Conservation (phyloP, 2,888 invertebrate genomes). For the Ashinkailepas kermadecensis region DNA sequence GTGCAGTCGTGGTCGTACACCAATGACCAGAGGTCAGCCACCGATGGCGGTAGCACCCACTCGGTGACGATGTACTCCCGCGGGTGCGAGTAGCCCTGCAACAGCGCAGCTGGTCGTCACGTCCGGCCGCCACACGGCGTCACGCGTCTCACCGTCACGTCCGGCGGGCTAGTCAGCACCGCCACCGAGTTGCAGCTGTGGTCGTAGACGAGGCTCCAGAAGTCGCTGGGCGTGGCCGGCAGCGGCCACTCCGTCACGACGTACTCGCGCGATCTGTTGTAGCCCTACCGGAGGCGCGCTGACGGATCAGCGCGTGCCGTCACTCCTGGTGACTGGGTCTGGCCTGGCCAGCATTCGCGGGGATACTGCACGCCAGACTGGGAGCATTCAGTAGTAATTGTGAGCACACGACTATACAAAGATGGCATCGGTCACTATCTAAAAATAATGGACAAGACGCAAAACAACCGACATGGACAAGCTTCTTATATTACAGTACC, state of each 20-base stretch:
- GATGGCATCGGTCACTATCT: background rate
- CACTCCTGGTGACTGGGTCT: too few species aligned
- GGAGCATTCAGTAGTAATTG: too few species aligned
- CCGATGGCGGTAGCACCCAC: conserved; percentile 89
- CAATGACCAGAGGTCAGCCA: conserved; percentile 95
- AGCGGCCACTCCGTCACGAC: conserved; percentile 99
- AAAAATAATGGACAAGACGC: too few species aligned
- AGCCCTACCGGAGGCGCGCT: conserved; percentile 55
- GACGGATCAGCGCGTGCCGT: background rate
- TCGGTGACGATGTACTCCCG: conserved; percentile 96
- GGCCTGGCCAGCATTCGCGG: too few species aligned
- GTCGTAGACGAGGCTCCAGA: conserved; percentile 97
- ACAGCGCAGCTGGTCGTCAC: background rate
- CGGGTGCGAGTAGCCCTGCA: conserved; percentile 80
- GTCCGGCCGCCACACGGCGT: background rate
- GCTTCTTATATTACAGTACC: too few species aligned
- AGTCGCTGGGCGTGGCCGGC: conserved; percentile 82
- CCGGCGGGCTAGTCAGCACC: conserved; percentile 67
- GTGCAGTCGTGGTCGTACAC: conserved; percentile 97
- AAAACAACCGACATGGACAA: too few species aligned
- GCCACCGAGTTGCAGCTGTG: conserved; percentile 95
- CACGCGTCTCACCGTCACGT: conserved; percentile 27
- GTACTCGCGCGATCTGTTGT: conserved; percentile 84
- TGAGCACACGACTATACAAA: too few species aligned
- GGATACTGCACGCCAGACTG: too few species aligned